phyloP scores from a whole-genome alignment of 2,797 vertebrate genomes.

The Arctocebus calabarensis region DNA sequence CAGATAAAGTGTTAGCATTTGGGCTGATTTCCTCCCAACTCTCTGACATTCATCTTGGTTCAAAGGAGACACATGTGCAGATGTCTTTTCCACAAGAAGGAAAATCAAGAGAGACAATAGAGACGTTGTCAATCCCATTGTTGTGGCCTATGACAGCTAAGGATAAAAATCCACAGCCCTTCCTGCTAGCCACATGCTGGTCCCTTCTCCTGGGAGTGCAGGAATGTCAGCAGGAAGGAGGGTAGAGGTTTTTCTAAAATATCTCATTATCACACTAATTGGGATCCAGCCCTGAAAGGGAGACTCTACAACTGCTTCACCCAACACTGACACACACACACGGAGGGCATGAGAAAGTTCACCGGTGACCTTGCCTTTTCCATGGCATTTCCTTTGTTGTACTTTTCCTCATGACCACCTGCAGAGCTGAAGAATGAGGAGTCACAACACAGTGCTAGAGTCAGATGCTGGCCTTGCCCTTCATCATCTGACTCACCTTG shows the following conservation, averaged over 20 bases:
- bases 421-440: not conserved
- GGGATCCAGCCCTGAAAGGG: not conserved
- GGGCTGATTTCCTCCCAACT: not conserved
- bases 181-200: not conserved
- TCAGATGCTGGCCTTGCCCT: not conserved
- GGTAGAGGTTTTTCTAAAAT: not conserved
- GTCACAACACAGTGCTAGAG: not conserved
- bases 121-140: not conserved
- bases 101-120: conserved; percentile 49
- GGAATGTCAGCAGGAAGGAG: not conserved
- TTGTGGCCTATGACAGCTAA: not conserved
- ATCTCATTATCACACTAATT: not conserved
- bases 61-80: conserved; percentile 25
- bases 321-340: not conserved
- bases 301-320: not conserved
- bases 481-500: not conserved
- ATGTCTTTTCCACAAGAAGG: not conserved
- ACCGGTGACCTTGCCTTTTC: not conserved
- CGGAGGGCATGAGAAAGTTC: not conserved
- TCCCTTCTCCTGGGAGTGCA: not conserved
- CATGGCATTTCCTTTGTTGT: not conserved
- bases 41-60: not conserved
- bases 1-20: conserved; percentile 40
- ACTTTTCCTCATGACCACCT: not conserved
- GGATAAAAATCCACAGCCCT: not conserved